Evolutionary conservation across 2,797 vertebrate species (phyloP), one percentile per base, ranked within the genome.

Genomic region (Phoxinus dragarum): DNA sequence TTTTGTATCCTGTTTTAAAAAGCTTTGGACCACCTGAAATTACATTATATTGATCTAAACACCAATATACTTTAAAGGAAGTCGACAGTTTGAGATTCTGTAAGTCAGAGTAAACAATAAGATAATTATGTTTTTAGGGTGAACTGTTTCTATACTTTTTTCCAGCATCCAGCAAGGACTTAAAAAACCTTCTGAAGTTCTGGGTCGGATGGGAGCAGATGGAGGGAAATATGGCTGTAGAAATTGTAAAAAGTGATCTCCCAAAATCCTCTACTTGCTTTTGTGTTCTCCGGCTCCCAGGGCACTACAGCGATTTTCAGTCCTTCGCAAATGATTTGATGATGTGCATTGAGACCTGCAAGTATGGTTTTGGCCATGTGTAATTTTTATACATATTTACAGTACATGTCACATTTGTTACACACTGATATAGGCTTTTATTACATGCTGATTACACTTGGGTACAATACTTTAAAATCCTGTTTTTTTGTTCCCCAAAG

Each of bases 351-450:
- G 40, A 11, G 3, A 42, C 40, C 14, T 42, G 40, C 21, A n/a
- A 72, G 69, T 40, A 72, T 72, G 40, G 23, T 31, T 66, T 72
- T 72, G 69, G 69, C 23, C 40, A 44, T 72, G 69, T 72, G 38
- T 44, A 72, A 47, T 72, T 72, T 44, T 72, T n/a, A 21, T 17
- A 40, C 67, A n/a, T n/a, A 69, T 16, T 23, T 42, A 17, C 47
- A 49, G 14, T 49, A 49, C 6, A 44, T n/a, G n/a, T n/a, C n/a
- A n/a, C n/a, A n/a, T n/a, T n/a, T 42, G 68, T 71, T 71, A 71
- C 68, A n/a, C 40, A 49, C 12, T 49, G 47, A 49, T 49, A 49
- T 49, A 71, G 3, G 12, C 10, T 10, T 42, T 71, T 42, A 71
- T 40, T 21, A 71, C 21, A 71, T 71, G 4, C 61, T 64, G 61